Base-by-base conservation (phyloP, 2,797 vertebrate genomes). In the Lepidocolaptes lacrymiger region DNA sequence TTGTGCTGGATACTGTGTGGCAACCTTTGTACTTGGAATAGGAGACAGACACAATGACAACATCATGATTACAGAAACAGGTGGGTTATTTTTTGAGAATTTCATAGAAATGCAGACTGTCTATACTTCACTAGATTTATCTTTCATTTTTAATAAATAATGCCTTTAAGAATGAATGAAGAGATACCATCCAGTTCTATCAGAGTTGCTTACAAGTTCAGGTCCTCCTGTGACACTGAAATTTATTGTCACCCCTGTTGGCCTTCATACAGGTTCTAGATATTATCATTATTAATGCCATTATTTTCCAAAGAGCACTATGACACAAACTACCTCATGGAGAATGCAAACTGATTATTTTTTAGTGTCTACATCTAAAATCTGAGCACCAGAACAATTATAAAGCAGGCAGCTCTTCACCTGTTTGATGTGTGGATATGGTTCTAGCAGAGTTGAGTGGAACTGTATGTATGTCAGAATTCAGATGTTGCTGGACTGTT, bases 1-100 rank as follows among this genome's bases (percentile, higher is more conserved):
- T 66, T 99, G 99, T 64, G 99, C 99, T 41, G 99, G 99, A 37
- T 99, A 99, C 97, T 99, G 99, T 32, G 99, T 99, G 90, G 99
- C 99, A 39, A 99, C 99, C 7, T 99, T 99, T 55, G 99, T 99
- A 75, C 98, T 99, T 94, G 99, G 99, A 32, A 99, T 99, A 43
- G 99, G 99, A 10, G 99, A 99, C 97, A 98, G 99, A 39, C 99
- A 99, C 97, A 99, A 99, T 12, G 99, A 99, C 98, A 99, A 99
- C 98, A 99, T 99, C 96, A 99, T 99, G 99, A 99, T 99, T 98
- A 99, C 99, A 32, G 99, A 99, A 94, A 98, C 99, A 73, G 99
- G 99, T 99, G 98, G 97, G 97, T 91, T 69, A 19, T 58, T 71
- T 83, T 80, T 54, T 77, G 7, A 91, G 48, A 64, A 52, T 76